Base-by-base conservation (phyloP, 2,113 vertebrate species). In the Athene cunicularia region DNA sequence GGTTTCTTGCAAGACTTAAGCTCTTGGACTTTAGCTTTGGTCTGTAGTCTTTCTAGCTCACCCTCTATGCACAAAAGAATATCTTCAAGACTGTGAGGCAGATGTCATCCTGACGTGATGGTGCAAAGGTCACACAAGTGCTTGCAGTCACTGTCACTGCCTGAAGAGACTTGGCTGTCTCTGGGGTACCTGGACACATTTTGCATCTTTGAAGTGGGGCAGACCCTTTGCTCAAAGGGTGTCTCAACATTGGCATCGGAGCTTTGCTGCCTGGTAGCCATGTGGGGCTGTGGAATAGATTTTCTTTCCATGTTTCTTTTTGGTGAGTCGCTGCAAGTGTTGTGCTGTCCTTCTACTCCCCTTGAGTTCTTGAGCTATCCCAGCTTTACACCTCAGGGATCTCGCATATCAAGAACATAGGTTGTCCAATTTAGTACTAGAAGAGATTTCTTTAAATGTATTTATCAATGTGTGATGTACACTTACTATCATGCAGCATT, bases 41-140 rank as follows among this genome's bases (percentile, higher is more conserved):
- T 52, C 15, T 60, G 24, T 11, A 28, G 27, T 43, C 16, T 33
- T 23, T 71, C 9, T 58, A 67, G 41, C 75, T 77, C 11, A n/a
- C 5, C 7, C 21, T 63, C 16, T 87, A 35, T 12, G 8, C 12
- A 0, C n/a, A 27, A 43, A 13, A 59, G 67, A 14, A 0, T 28
- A 41, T 71, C 37, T 22, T 33, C 16, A 39, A 55, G 74, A 16
- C 39, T 66, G 30, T 26, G 33, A 75, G 47, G 62, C 71, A 67
- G 45, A 33, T 32, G 33, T 33, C n/a, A 20, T 55, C 14, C 64
- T 43, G 30, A 18, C 24, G 50, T 16, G 22, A 45, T 0, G 1
- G 12, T 0, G 3, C 27, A 18, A 74, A 66, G 26, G 9, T 35
- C 30, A 19, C 0, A 0, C 0, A 0, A 21, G 7, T 32, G 15